A percentile compares a stretch with the other conserved stretches of the same genome.
phyloP scores from a whole-genome alignment of 1,140 invertebrate genomes.

The Cherax quadricarinatus region DNA sequence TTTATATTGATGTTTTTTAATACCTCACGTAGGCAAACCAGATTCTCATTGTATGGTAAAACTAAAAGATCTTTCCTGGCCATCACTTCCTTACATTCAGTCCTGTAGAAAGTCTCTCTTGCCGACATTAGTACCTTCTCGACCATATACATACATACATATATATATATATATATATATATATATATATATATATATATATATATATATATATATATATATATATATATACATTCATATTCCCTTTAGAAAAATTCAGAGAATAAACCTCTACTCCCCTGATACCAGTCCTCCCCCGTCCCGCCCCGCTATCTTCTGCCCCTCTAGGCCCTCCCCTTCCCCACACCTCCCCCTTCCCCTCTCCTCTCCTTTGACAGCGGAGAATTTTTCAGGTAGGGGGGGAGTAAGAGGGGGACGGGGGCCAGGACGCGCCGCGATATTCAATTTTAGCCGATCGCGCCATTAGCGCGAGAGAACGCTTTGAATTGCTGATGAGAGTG shows the following conservation, averaged over 20 bases:
- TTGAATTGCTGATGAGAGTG: conserved; percentile 47
- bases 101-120: no score
- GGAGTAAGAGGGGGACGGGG: no score
- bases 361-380: conserved; percentile 11
- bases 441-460: conserved; percentile 35
- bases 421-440: conserved; percentile 22
- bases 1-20: no score
- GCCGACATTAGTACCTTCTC: no score
- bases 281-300: background rate
- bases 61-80: no score
- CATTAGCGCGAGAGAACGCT: conserved; percentile 24
- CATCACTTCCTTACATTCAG: no score
- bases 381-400: background rate
- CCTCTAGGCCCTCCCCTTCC: background rate
- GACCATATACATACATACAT: background rate
- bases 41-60: no score
- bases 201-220: conserved; percentile 6
- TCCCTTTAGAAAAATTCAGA: background rate
- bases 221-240: background rate
- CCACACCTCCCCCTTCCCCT: no score
- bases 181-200: conserved; percentile 21
- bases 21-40: no score
- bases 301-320: no score
- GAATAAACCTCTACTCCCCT: no score
- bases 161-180: conserved; percentile 28